phyloP scores from a whole-genome alignment of 2,888 invertebrate genomes.

The Escarpia spicata region DNA sequence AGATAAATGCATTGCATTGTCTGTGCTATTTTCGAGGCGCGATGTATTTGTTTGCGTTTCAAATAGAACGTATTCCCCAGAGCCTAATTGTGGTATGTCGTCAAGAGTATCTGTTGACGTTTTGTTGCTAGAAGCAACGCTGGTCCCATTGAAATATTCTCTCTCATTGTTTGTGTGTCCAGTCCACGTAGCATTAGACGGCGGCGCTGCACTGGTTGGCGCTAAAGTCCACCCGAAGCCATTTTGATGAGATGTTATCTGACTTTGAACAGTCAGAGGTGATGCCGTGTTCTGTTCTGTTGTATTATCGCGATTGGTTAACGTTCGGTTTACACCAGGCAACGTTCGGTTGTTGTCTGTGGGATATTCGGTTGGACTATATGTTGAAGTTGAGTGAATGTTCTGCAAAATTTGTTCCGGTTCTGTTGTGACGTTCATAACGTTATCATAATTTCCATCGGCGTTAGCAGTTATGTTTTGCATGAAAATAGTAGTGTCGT shows the following conservation, averaged over 20 bases:
- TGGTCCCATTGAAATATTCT: not conserved
- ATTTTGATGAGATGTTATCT: not conserved
- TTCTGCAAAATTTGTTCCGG: not conserved
- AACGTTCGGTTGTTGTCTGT: not conserved
- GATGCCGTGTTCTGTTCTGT: not conserved
- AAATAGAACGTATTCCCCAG: not conserved
- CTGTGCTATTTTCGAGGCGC: not conserved
- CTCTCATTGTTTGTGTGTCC: not conserved
- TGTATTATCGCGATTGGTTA: not conserved
- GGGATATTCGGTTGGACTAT: not conserved
- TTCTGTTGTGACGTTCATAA: no score
- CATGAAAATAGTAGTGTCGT: no score
- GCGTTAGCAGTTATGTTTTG: no score
- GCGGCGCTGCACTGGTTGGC: not conserved
- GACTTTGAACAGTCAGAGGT: not conserved
- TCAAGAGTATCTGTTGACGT: not conserved
- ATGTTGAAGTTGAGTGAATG: not conserved
- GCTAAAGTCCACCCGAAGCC: not conserved
- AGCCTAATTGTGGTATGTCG: not conserved
- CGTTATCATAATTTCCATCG: no score
- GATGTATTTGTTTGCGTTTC: not conserved
- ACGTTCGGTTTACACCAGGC: not conserved
- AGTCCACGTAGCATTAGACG: not conserved
- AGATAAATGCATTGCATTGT: not conserved
- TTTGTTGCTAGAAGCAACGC: not conserved